Evolutionary conservation across 2,888 invertebrate species (phyloP).

Genomic region (Thalpophila matura): DNA sequence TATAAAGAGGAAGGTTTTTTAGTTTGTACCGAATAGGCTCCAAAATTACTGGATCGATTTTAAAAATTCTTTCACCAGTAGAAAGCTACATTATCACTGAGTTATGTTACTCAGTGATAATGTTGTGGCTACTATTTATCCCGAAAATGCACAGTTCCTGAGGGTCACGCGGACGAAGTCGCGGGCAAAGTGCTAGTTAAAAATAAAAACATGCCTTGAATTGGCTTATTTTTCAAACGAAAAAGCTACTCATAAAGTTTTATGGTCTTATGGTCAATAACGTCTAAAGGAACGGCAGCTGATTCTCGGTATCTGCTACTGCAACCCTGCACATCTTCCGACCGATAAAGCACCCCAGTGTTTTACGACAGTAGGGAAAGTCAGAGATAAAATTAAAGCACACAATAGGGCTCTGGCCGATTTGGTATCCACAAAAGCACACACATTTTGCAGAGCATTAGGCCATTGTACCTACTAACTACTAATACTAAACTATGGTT

Average conservation of each 20-base stretch:
- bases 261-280: slow-evolving; percentile 17
- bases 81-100: too few species aligned
- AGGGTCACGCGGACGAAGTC: too few species aligned
- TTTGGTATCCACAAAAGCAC: slow-evolving; percentile 39
- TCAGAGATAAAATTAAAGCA: slow-evolving; percentile 43
- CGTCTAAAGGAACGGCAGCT: slow-evolving; percentile 21
- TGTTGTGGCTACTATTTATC: too few species aligned
- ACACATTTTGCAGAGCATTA: slow-evolving; percentile 30
- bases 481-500: slow-evolving; percentile 21
- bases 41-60: too few species aligned
- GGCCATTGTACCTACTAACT: slow-evolving; percentile 34
- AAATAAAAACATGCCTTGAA: background rate
- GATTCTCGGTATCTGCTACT: slow-evolving; percentile 41
- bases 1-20: too few species aligned
- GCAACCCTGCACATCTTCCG: slow-evolving; percentile 53
- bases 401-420: slow-evolving; percentile 36
- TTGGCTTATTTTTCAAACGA: background rate
- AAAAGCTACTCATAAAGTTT: slow-evolving; percentile 4
- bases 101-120: too few species aligned
- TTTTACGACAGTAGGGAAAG: slow-evolving; percentile 55
- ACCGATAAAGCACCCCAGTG: slow-evolving; percentile 56
- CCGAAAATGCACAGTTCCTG: too few species aligned
- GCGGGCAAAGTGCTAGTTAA: too few species aligned
- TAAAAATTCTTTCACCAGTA: too few species aligned
- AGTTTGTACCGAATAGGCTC: too few species aligned